Conservation (phyloP, 2,888 invertebrate genomes). For the Melitaea athalia region DNA sequence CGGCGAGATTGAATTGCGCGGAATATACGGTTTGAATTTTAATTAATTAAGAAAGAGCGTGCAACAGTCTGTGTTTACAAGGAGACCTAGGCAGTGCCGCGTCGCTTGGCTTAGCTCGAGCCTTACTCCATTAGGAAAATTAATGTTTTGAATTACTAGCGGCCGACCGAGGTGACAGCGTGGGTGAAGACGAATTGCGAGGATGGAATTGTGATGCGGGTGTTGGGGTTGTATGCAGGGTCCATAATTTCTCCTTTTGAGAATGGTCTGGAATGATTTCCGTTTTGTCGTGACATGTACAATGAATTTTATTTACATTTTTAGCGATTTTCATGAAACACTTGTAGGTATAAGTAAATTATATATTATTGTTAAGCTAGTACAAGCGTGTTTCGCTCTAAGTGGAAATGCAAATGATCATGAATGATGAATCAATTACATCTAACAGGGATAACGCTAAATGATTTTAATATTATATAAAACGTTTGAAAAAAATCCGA, state of each 20-base stretch:
- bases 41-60: slow-evolving; percentile 72
- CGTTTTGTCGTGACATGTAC: background rate
- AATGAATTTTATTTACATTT: background rate
- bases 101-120: slow-evolving; percentile 66
- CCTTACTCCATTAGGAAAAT: slow-evolving; percentile 82
- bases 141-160: slow-evolving; percentile 80
- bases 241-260: slow-evolving; percentile 16
- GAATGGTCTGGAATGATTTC: background rate
- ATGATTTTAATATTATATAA: too few relatives aligned
- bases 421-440: too few relatives aligned
- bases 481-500: too few relatives aligned
- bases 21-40: slow-evolving; percentile 72
- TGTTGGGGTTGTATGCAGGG: slow-evolving; percentile 17
- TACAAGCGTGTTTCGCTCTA: too few relatives aligned
- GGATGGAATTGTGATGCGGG: slow-evolving; percentile 42
- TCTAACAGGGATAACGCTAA: too few relatives aligned
- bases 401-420: too few relatives aligned
- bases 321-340: too few relatives aligned
- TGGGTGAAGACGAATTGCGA: slow-evolving; percentile 50
- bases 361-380: too few relatives aligned
- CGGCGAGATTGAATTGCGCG: slow-evolving; percentile 49
- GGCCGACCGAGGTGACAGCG: slow-evolving; percentile 49
- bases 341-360: too few relatives aligned
- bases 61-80: slow-evolving; percentile 72
- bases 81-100: slow-evolving; percentile 58